Evolutionary conservation across 1,140 invertebrate species (phyloP).

Genomic region (Cotesia typhae): DNA sequence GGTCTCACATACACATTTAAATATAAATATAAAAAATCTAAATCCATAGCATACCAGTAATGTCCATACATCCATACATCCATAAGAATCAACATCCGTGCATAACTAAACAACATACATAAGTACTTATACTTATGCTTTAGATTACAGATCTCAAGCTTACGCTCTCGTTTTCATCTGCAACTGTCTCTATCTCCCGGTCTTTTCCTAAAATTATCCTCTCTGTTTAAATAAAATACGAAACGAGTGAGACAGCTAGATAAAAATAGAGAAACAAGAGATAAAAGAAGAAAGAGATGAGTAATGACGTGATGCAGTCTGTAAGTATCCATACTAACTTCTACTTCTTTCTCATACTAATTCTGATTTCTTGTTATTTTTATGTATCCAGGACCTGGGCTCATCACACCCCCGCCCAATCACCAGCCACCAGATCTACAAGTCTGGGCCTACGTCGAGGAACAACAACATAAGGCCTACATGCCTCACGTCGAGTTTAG

Average conservation of each 20-base stretch:
- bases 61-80: too few relatives aligned
- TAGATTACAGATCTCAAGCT: constrained; percentile 1
- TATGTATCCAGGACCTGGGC: neutral
- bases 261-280: neutral
- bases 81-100: too few relatives aligned
- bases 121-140: neutral
- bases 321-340: too few relatives aligned
- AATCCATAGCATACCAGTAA: constrained; percentile 15
- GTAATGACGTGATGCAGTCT: neutral
- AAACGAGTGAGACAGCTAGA: neutral
- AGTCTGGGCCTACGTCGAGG: too few relatives aligned
- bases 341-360: too few relatives aligned
- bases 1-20: neutral
- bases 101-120: constrained; percentile 1
- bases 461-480: too few relatives aligned
- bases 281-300: neutral
- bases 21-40: too few relatives aligned
- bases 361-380: too few relatives aligned
- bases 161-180: constrained; percentile 25
- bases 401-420: constrained; percentile 9
- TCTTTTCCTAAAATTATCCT: too few relatives aligned
- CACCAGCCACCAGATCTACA: too few relatives aligned
- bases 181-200: neutral
- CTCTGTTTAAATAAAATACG: neutral
- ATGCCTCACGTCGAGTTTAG: too few relatives aligned